phyloP scores from a whole-genome alignment of 2,113 vertebrate species.

The Seriola aureovittata region DNA sequence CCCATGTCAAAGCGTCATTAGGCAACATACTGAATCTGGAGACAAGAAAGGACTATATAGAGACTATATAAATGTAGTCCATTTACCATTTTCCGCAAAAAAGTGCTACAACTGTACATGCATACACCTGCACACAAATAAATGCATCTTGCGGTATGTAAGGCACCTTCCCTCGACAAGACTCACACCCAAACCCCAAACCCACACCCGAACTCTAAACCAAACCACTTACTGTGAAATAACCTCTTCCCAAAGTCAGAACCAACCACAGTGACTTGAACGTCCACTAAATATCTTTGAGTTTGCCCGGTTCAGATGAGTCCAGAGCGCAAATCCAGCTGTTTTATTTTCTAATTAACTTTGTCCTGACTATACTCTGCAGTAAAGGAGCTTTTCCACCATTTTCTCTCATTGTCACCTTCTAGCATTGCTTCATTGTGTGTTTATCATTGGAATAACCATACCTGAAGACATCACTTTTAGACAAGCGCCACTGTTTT shows the following conservation, averaged over 20 bases:
- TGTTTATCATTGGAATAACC: not conserved
- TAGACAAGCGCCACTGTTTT: not conserved
- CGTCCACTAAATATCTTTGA: constrained; percentile 13
- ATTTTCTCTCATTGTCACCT: constrained; percentile 17
- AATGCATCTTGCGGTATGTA: not conserved
- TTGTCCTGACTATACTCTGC: not conserved
- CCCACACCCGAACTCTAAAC: constrained; percentile 21
- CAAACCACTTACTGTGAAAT: constrained; percentile 38
- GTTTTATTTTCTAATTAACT: constrained; percentile 1
- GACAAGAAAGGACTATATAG: no score
- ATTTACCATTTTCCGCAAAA: no score
- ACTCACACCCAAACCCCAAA: constrained; percentile 27
- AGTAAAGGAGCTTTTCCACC: constrained; percentile 7
- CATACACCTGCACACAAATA: constrained; percentile 31
- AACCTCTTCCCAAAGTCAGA: constrained; percentile 25
- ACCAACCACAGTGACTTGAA: constrained; percentile 17
- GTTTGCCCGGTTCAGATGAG: constrained; percentile 9
- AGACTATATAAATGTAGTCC: no score
- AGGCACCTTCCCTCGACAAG: not conserved
- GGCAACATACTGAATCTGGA: no score
- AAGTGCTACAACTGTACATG: not conserved
- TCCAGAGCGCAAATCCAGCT: constrained; percentile 17
- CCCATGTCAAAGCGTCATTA: no score
- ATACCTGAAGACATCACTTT: not conserved
- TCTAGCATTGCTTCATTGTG: constrained; percentile 22